Base-by-base conservation (phyloP, 2,797 vertebrate genomes). In the Squalus acanthias region DNA sequence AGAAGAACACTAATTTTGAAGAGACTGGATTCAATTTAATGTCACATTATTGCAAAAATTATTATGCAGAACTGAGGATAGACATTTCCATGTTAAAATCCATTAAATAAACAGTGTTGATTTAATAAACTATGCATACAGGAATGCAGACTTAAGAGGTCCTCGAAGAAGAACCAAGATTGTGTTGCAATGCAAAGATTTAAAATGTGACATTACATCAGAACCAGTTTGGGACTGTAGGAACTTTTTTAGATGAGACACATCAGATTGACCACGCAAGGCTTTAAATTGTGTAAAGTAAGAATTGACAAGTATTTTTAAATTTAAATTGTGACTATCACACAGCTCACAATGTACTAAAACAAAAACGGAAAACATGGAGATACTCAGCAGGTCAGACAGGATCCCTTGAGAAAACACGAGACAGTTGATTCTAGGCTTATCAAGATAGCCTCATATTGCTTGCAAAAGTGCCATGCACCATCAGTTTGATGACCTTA, bases 1-100 rank as follows among this genome's bases (percentile, higher is more conserved):
- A 98, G 97, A 85, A 76, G 39, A 95, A 3, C 26, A 87, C n/a
- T 96, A 13, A 70, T 96, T 65, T 69, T 69, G 63, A 63, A n/a
- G 50, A 17, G 12, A 93, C 13, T 29, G 22, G 39, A 3, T 24
- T 67, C 39, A 39, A 93, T 67, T 93, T 65, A 33, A 63, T 8
- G 88, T 63, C 33, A 13, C 29, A 65, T 63, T 91, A 63, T 67
- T 69, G 20, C 63, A 93, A 69, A 65, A 10, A 20, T 15, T 15
- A 39, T 93, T 39, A 67, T 39, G 91, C n/a, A 46, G n/a, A 69
- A 93, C 17, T 67, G 63, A 22, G n/a, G 65, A 22, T 93, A 46
- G n/a, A 69, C 8, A 3, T 65, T 46, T 39, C 29, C 5, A 65
- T 20, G 17, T 92, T 92, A 92, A 39, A 39, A 89, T 89, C 10